Base-by-base conservation (phyloP, 2,113 vertebrate species). In the Clarias magur region DNA sequence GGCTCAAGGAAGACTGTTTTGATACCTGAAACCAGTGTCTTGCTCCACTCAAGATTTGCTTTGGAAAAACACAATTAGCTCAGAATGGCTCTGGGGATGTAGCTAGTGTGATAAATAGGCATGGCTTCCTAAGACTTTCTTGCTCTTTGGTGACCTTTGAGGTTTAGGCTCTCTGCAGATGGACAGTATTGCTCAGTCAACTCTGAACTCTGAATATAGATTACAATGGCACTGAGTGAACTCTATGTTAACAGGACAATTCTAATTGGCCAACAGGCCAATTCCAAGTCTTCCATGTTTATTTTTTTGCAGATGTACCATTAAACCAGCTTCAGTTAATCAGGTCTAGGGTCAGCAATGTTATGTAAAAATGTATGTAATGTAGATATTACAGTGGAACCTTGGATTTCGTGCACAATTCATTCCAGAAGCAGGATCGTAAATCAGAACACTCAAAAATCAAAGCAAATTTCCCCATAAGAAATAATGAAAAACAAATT, bases 11-110 rank as follows among this genome's bases (percentile, higher is more conserved):
- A 80, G 76, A 30, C n/a, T 19, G 16, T 19, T 59, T 16, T 80
- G n/a, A 80, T 38, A 19, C 17, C 30, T 30, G 19, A 80, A 34
- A 60, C 19, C 4, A 3, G 8, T 17, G 30, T 60, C 30, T 12
- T 34, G 27, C 9, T 23, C 19, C 57, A 17, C 15, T 17, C 54
- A 80, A 80, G 27, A 57, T 80, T 80, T 17, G 54, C 16, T 80
- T 80, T 27, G 5, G 48, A 54, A 76, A 54, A 59, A 59, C 11
- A 80, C 76, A 80, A 80, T 80, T 80, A 80, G 76, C 54, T 80
- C 8, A 19, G 54, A 15, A 1, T 59, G 17, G 54, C 76, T 80
- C 54, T 57, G 15, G 54, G 76, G 54, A 80, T 57, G 54, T 79
- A 10, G 76, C n/a, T 79, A 57, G n/a, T 9, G 8, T 54, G 19